Evolutionary conservation across 2,797 vertebrate genomes (phyloP), one percentile per base, ranked within the genome.

Genomic region (Microctenopoma steveboyesi): DNA sequence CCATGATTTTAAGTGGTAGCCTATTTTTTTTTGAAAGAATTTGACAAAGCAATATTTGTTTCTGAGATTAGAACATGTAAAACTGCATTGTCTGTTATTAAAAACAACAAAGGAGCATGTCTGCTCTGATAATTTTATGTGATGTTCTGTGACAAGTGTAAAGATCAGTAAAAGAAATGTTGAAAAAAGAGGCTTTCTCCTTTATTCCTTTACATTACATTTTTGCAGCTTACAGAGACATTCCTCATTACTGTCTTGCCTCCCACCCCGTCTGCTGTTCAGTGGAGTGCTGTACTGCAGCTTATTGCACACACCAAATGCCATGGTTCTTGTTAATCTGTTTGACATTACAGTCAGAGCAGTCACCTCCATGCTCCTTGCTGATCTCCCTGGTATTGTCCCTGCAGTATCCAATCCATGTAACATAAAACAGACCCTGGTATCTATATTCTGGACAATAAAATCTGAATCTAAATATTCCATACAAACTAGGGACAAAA

Each of bases 141-240:
- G 86, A 88, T 91, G 88, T 91, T 91, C 85, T 89, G 91, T 93
- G 91, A 88, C 76, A 83, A 86, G 62, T 91, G 89, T 90, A 90
- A 87, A 90, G 78, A 72, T 79, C 72, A 88, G 75, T 88, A 93
- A 93, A 94, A 92, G 78, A 81, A 86, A 86, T 85, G 85, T 88
- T 81, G 22, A 68, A 76, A 79, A 73, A 40, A 27, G 18, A 28
- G 18, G 0, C 51, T 33, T 75, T 46, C 42, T 75, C 45, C 13
- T 81, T 69, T 27, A 5, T 81, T 82, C 54, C 33, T 70, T 69
- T 33, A 15, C 45, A 18, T 62, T n/a, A 5, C 18, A 33, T 47
- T 52, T 28, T 33, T 37, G 8, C 49, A 60, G 55, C 35, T 47
- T 39, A 47, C 50, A 47, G 39, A 49, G 7, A 18, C 14, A 55